Evolutionary conservation across 2,888 invertebrate genomes (phyloP), one percentile per base, ranked within the genome.

Genomic region (Sphinx pinastri): DNA sequence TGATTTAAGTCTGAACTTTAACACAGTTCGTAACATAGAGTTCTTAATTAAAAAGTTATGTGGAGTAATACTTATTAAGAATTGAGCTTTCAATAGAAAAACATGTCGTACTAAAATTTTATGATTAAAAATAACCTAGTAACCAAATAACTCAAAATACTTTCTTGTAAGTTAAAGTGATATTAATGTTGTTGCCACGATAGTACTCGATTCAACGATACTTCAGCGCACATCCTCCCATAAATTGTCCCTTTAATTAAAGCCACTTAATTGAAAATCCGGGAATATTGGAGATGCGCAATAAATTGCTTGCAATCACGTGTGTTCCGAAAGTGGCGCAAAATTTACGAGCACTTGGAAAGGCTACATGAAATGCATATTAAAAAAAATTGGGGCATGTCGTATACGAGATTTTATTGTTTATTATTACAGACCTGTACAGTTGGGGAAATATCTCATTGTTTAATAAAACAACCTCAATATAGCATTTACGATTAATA

Each of bases 261-360:
- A 60, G 60, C n/a, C 45, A 60, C 60, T 60, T 60, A 60, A 60
- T 60, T 16, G 45, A 45, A 60, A 60, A 60, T 58, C 60, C 45
- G 38, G n/a, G 60, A 38, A n/a, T 60, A 45, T 45, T 38, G 60
- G 14, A 60, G 60, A 60, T 16, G 10, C 60, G 60, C 45, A 45
- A 60, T 45, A 45, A 60, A 60, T 60, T 60, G 16, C 38, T 60
- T 60, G 60, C 60, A 60, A 57, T 57, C 25, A 19, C 57, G 19
- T 60, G 60, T 45, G 14, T 45, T n/a, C 38, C n/a, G 59, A 16
- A 19, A 25, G 57, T 25, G 57, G 19, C 38, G 13, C 12, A 57
- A 11, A 25, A 19, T 25, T 8, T 25, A 57, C 12, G 14, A 14
- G 51, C 14, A 51, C 51, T 14, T 51, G 14, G 51, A 51, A 51